phyloP scores from a whole-genome alignment of 1,140 invertebrate species.

The Diplogasteroides magnus region DNA sequence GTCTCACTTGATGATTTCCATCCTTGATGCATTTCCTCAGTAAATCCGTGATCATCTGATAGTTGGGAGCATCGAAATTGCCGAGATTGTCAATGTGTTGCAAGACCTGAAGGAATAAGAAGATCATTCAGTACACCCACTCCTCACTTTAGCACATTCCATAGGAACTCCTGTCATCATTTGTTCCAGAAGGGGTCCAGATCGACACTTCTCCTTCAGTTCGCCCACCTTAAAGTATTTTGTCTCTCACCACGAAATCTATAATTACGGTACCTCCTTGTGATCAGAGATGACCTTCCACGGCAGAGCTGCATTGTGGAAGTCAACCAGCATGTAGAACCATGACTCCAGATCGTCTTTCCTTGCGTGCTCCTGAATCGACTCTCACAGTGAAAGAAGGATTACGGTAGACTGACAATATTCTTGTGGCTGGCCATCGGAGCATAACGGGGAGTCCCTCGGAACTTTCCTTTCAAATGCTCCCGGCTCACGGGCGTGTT shows the following conservation, averaged over 20 bases:
- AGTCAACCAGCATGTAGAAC: slow-evolving; percentile 33
- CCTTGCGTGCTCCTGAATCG: background rate
- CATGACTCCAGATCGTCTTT: slow-evolving; percentile 1
- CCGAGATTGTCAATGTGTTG: background rate
- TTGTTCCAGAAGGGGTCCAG: slow-evolving; percentile 11
- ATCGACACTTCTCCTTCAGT: slow-evolving; percentile 18
- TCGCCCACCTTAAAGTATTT: no score
- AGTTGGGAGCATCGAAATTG: slow-evolving; percentile 21
- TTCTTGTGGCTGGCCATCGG: slow-evolving; percentile 21
- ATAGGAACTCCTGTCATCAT: slow-evolving; percentile 17
- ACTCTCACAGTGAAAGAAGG: slow-evolving; percentile 15
- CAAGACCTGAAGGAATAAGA: background rate
- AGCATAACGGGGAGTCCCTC: no score
- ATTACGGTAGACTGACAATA: no score
- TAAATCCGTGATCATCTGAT: slow-evolving; percentile 15
- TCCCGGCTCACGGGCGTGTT: slow-evolving; percentile 30
- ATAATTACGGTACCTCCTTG: no score
- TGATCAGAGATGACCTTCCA: slow-evolving; percentile 29
- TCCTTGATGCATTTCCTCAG: slow-evolving; percentile 14
- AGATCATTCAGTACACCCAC: slow-evolving; percentile 9
- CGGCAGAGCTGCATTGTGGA: slow-evolving; percentile 29
- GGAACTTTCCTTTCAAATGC: background rate
- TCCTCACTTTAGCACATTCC: no score
- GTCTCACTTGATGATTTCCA: background rate
- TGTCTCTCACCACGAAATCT: no score